Percentiles rank a stretch among this genome's conserved stretches.
These are phyloP conservation scores for Cerastis rubricosa DNA, from an alignment of 2,888 invertebrate genomes.

Conservation along the genomic window DNA sequence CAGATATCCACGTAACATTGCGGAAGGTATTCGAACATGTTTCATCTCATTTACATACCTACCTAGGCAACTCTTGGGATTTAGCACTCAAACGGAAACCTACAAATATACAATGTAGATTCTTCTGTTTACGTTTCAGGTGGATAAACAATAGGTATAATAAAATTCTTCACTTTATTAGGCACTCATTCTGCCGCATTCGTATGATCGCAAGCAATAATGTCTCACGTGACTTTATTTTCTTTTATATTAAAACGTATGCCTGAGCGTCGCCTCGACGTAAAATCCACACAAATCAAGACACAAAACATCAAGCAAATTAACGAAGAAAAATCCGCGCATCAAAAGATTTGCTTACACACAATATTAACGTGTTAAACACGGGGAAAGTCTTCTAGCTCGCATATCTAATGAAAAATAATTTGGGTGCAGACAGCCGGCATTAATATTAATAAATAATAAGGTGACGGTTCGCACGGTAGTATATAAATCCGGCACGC, in stretches of 20 bases:
- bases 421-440: constrained; percentile 82
- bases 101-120: background rate
- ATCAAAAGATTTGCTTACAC: constrained; percentile 81
- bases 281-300: constrained; percentile 59
- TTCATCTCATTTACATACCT: constrained; percentile 1
- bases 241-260: constrained; percentile 56
- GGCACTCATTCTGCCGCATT: constrained; percentile 38
- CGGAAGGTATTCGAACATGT: background rate
- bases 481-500: constrained; percentile 86
- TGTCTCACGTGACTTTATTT: constrained; percentile 36
- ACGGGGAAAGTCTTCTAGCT: constrained; percentile 71
- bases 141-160: constrained; percentile 31
- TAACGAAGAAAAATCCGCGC: constrained; percentile 72
- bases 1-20: constrained; percentile 4
- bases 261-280: constrained; percentile 24
- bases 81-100: constrained; percentile 4
- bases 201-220: constrained; percentile 46
- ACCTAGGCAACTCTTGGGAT: background rate
- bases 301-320: constrained; percentile 69
- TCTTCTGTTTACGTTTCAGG: constrained; percentile 14
- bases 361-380: constrained; percentile 78
- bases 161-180: constrained; percentile 46
- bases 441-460: constrained; percentile 89
- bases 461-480: constrained; percentile 86
- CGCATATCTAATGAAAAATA: constrained; percentile 85